Percentiles rank a stretch among this genome's conserved stretches.
These are phyloP conservation scores for Mormyrus hasselquistii DNA, from an alignment of 2,797 vertebrate species.

Conservation along the genomic window DNA sequence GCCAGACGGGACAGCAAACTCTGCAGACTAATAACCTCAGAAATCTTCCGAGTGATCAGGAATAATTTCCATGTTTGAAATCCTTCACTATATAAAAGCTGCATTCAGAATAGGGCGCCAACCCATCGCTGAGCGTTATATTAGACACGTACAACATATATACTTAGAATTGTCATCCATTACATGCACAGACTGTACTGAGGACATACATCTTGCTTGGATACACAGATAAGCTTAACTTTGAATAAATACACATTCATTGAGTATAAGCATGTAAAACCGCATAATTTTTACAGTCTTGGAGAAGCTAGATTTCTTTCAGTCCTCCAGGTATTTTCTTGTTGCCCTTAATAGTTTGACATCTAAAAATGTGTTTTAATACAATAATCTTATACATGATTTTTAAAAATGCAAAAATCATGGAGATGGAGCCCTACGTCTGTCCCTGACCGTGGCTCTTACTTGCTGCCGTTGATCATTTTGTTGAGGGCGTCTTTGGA, in stretches of 20 bases:
- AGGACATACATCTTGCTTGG: background rate
- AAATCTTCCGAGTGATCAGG: background rate
- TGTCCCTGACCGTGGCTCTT: constrained; percentile 45
- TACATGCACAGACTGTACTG: background rate
- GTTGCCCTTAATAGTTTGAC: background rate
- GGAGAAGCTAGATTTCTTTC: background rate
- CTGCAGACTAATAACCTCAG: background rate
- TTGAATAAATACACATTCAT: background rate
- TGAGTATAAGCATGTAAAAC: background rate
- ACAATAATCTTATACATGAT: background rate
- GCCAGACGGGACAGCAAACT: background rate
- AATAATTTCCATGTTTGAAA: background rate
- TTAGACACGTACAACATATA: background rate
- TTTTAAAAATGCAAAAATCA: background rate
- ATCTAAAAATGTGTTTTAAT: background rate
- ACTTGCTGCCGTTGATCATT: constrained; percentile 83
- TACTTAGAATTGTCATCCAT: background rate
- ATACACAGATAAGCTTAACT: background rate
- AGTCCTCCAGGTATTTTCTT: background rate
- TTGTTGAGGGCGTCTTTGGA: constrained; percentile 80
- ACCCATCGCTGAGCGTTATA: background rate
- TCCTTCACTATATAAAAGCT: background rate
- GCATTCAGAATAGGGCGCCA: background rate
- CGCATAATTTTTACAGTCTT: background rate
- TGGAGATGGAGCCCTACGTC: background rate